Evolutionary conservation across 2,797 vertebrate genomes (phyloP).

Genomic region (Carcharodon carcharias): DNA sequence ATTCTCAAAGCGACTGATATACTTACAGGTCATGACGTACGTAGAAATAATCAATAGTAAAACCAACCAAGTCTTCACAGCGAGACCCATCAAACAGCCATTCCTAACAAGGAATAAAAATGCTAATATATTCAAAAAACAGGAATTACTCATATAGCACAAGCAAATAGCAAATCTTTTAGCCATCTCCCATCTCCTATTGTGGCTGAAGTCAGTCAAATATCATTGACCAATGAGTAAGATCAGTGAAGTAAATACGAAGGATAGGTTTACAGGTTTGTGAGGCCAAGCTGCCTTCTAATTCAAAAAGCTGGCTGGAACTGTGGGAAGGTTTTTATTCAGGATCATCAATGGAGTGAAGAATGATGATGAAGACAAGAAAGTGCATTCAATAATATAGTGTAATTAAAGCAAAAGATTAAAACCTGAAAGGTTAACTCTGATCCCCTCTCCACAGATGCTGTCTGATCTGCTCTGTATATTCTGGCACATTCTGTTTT

Average conservation of each 20-base stretch:
- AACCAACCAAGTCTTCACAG: background rate
- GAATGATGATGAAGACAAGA: no score
- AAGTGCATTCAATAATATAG: no score
- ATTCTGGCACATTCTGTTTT: no score
- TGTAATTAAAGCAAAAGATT: background rate
- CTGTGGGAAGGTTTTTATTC: background rate
- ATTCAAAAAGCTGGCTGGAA: background rate
- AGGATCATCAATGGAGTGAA: background rate
- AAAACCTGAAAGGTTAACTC: background rate
- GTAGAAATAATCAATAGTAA: background rate
- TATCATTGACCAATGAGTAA: background rate
- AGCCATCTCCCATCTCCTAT: background rate
- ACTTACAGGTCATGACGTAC: background rate
- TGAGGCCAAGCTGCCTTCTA: background rate
- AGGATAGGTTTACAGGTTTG: background rate
- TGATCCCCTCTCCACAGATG: background rate
- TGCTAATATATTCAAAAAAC: background rate
- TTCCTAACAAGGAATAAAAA: constrained; percentile 21
- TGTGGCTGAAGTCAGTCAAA: background rate
- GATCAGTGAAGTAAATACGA: background rate
- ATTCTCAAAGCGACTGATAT: background rate
- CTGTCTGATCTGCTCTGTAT: no score
- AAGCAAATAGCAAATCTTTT: background rate
- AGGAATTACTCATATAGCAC: background rate
- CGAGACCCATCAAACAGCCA: constrained; percentile 6